Base-by-base conservation (phyloP, 2,797 vertebrate species). In the Alosa sapidissima region DNA sequence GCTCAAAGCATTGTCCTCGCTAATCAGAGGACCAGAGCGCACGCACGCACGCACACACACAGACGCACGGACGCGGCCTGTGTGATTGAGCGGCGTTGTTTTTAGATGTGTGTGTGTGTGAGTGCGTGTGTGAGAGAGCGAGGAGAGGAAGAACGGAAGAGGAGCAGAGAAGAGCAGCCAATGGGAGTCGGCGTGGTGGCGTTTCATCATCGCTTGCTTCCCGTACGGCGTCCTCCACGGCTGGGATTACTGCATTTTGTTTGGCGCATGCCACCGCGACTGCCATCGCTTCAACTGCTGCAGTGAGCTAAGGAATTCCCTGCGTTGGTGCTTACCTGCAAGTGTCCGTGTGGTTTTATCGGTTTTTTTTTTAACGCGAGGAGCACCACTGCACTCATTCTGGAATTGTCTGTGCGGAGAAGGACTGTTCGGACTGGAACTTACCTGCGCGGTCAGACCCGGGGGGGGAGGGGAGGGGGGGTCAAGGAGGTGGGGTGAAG, bases 1-100 rank as follows among this genome's bases (percentile, higher is more conserved):
- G 87, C 85, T 86, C 82, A 58, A 83, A 86, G 85, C 84, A 86
- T 87, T 89, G 87, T 88, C 86, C 86, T 84, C 4, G 21, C 5
- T 82, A 84, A 75, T 87, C 88, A 55, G 51, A 65, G 81, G 83
- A 81, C 62, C 33, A 60, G 51, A 47, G 21, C 36, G 45, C 36
- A 45, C 33, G 41, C 68, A 60, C 16, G 5, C 21, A 24, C 21
- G 2, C 60, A 62, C 9, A 10, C 49, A 4, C 14, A 55, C 81
- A 78, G 13, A 55, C 75, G 81, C 45, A 36, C 48, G 65, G 13
- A 68, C 33, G 7, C 81, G 72, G 33, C 83, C 49, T 36, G 55
- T 85, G 47, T 14, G 82, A 84, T 83, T 13, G 9, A 11, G 55
- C 45, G 8, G 52, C 33, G 19, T 21, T 33, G 48, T 82, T 85